Percentiles rank a stretch among this genome's conserved stretches.
These are phyloP conservation scores for Bradypodion pumilum DNA, from an alignment of 2,797 vertebrate species.

Conservation along the genomic window DNA sequence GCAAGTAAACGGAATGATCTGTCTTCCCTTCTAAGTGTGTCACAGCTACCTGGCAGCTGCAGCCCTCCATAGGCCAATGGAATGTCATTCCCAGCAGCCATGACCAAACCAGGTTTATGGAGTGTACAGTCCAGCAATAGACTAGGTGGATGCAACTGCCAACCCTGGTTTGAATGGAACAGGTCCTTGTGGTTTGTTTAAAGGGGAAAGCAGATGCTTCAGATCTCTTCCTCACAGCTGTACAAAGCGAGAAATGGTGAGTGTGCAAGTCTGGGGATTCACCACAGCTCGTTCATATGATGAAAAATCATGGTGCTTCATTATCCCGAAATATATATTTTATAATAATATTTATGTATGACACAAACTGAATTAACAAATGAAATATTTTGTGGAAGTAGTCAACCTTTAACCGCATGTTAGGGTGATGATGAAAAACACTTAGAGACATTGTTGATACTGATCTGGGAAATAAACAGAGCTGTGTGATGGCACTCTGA, in stretches of 20 bases:
- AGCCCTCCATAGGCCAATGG: no score
- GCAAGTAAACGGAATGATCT: no score
- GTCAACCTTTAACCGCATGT: background rate
- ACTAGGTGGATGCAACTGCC: background rate
- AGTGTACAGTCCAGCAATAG: background rate
- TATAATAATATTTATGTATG: background rate
- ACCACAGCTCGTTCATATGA: background rate
- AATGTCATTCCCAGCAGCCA: background rate
- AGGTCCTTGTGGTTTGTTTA: no score
- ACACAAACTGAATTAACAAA: background rate
- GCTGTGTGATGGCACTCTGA: background rate
- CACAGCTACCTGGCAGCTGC: no score
- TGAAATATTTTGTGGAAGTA: background rate
- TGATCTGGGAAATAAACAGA: constrained; percentile 13
- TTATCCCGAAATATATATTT: background rate
- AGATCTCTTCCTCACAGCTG: background rate
- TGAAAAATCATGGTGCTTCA: background rate
- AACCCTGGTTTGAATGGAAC: background rate
- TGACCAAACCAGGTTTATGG: no score
- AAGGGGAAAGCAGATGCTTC: background rate
- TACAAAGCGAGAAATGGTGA: background rate
- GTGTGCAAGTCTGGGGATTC: background rate
- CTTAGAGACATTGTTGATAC: background rate
- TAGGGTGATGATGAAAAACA: background rate
- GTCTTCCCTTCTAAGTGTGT: no score